A percentile compares a stretch with the other conserved stretches of the same genome.
phyloP scores from a whole-genome alignment of 2,888 invertebrate species.

The Synergus laeviventris region DNA sequence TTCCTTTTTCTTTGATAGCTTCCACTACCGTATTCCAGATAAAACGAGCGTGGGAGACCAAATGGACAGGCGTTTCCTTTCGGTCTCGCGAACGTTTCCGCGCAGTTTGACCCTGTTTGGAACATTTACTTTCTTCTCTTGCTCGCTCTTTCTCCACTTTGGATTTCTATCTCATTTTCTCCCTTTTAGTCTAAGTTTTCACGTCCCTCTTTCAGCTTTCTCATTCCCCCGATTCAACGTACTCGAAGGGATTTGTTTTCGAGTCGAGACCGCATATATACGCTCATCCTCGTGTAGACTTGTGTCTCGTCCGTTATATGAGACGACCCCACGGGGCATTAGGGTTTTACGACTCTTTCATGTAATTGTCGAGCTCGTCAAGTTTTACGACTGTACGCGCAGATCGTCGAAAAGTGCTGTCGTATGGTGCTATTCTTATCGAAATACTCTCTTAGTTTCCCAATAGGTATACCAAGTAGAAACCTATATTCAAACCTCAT shows the following conservation, averaged over 20 bases:
- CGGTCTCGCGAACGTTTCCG: conserved; percentile 54
- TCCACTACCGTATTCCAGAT: conserved; percentile 36
- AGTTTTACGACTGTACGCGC: conserved; percentile 70
- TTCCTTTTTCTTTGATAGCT: conserved; percentile 43
- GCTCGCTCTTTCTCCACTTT: conserved; percentile 22
- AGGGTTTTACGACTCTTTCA: conserved; percentile 73
- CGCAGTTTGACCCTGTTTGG: conserved; percentile 56
- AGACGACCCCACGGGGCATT: conserved; percentile 65
- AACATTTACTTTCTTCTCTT: conserved; percentile 56
- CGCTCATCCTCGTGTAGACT: conserved; percentile 47
- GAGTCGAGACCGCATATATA: conserved; percentile 41
- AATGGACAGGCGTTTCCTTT: conserved; percentile 55
- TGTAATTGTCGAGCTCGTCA: conserved; percentile 75
- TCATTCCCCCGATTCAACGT: conserved; percentile 35
- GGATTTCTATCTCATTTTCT: conserved; percentile 44
- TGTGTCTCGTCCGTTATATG: conserved; percentile 56
- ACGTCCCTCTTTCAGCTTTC: conserved; percentile 33
- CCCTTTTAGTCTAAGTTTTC: conserved; percentile 40
- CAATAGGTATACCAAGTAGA: background rate
- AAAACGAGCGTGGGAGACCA: conserved; percentile 46
- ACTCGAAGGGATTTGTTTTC: conserved; percentile 43
- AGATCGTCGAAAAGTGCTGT: conserved; percentile 64
- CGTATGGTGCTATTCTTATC: conserved; percentile 43
- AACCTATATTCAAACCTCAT: background rate
- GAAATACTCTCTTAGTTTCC: background rate